Conservation (phyloP, 2,888 invertebrate species). For the Stratiomys singularior region DNA sequence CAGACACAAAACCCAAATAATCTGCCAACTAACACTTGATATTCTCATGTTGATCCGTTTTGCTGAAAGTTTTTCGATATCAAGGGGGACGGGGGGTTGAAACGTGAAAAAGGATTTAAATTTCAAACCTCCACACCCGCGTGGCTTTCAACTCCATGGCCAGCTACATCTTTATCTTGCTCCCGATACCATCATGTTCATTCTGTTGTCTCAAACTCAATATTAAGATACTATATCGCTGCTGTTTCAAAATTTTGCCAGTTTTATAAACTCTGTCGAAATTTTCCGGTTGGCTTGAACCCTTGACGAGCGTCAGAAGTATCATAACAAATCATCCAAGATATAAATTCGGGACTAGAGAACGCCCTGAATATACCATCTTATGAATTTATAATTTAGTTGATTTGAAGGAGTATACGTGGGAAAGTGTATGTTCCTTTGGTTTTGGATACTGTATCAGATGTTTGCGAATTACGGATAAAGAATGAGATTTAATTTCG, state of each 20-base stretch:
- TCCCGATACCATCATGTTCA: neutral
- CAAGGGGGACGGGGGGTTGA: neutral
- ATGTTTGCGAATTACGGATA: neutral
- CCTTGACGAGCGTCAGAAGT: conserved; percentile 1
- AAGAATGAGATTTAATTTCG: conserved; percentile 13
- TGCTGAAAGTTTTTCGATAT: neutral
- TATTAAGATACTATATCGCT: neutral
- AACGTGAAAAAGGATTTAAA: neutral
- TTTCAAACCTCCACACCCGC: neutral
- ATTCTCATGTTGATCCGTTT: neutral
- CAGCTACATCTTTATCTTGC: neutral
- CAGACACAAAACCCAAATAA: conserved; percentile 39
- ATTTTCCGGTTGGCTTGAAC: neutral
- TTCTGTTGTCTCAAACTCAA: neutral
- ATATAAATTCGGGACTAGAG: conserved; percentile 23
- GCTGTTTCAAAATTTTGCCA: neutral
- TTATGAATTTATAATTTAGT: conserved; percentile 30
- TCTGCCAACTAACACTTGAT: conserved; percentile 29
- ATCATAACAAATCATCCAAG: neutral
- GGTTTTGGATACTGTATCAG: neutral
- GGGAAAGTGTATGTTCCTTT: neutral
- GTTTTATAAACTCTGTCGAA: neutral
- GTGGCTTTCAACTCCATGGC: neutral
- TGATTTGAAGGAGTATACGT: conserved; percentile 14
- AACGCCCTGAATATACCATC: neutral